These are phyloP conservation scores for Odontophorus gujanensis DNA, from an alignment of 2,113 vertebrate genomes.

Conservation along the genomic window DNA sequence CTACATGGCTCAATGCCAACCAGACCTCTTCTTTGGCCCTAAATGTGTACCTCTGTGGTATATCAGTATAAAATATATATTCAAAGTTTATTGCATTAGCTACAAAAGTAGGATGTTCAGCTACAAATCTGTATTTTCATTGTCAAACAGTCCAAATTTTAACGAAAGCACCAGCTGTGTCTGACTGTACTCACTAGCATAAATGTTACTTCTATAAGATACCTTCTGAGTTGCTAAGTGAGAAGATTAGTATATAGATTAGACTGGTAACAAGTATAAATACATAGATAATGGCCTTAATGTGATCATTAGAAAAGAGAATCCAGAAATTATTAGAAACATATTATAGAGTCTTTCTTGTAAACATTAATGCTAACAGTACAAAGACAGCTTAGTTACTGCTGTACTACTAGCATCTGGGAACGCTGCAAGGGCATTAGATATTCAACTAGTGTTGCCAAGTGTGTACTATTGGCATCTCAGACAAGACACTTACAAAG, in stretches of 20 bases:
- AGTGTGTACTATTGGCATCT: constrained; percentile 49
- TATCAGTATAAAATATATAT: neutral
- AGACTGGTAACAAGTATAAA: fast-evolving
- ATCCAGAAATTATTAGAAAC: neutral
- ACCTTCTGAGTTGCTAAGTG: neutral
- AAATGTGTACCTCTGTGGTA: neutral
- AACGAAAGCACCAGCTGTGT: neutral
- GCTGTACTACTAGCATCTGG: neutral
- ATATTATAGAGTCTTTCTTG: neutral
- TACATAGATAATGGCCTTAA: neutral
- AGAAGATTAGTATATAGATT: neutral
- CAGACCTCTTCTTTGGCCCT: neutral
- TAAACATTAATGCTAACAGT: neutral
- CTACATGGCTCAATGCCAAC: neutral
- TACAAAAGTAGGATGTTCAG: neutral
- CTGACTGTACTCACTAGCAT: neutral
- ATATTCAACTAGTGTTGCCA: constrained; percentile 46
- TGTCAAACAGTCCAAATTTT: constrained; percentile 59
- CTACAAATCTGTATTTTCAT: constrained; percentile 67
- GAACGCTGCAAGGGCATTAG: constrained; percentile 31
- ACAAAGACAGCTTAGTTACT: neutral
- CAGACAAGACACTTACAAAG: constrained; percentile 74
- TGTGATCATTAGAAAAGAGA: neutral
- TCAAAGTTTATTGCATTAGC: neutral
- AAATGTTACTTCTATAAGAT: neutral